Conservation (phyloP, 2,888 invertebrate species). For the Tetranychus piercei region DNA sequence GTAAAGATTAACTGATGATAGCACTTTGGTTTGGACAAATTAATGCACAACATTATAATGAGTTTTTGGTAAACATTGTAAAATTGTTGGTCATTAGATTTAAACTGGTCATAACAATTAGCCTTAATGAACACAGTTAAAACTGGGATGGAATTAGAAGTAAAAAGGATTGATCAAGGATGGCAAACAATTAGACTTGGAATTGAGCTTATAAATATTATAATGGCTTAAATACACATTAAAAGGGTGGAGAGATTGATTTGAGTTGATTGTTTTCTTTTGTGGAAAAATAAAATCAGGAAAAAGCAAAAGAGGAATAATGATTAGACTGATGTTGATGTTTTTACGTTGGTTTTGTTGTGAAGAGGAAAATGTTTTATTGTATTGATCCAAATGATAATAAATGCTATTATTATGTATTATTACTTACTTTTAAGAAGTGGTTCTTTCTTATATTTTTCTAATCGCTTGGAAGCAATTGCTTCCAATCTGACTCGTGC, state of each 20-base stretch:
- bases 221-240: neutral
- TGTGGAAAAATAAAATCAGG: neutral
- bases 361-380: neutral
- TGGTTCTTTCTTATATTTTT: slow-evolving; percentile 88
- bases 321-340: neutral
- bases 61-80: too few species aligned
- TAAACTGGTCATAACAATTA: too few species aligned
- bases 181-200: too few species aligned
- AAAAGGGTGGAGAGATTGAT: neutral
- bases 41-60: too few species aligned
- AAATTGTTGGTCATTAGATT: too few species aligned
- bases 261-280: neutral
- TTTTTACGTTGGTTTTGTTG: neutral
- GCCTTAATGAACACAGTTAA: too few species aligned
- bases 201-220: too few species aligned
- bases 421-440: slow-evolving; percentile 61
- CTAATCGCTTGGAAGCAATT: slow-evolving; percentile 87
- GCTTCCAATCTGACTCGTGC: slow-evolving; percentile 59
- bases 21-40: too few species aligned
- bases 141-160: too few species aligned
- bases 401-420: neutral
- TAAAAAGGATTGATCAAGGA: too few species aligned
- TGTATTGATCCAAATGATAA: neutral
- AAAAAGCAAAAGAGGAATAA: neutral
- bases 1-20: too few species aligned